Evolutionary conservation across 1,140 invertebrate species (phyloP).

Genomic region (Dinothrombium tinctorium): DNA sequence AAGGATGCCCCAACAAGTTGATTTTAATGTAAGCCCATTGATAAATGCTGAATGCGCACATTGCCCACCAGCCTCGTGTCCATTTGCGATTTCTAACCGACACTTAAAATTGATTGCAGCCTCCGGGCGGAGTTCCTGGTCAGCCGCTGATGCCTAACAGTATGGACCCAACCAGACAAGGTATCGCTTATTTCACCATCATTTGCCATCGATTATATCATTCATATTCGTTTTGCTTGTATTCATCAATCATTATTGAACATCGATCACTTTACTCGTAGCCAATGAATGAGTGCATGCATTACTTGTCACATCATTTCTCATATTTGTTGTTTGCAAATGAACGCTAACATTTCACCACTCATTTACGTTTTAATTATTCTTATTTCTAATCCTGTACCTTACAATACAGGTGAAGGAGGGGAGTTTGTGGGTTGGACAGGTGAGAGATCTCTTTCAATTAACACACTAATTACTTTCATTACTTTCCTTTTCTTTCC

Average conservation of each 20-base stretch:
- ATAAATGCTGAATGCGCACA: background rate
- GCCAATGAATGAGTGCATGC: no score
- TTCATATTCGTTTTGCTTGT: no score
- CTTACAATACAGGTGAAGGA: constrained; percentile 55
- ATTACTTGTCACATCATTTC: no score
- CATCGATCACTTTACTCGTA: no score
- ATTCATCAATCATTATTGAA: no score
- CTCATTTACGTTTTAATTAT: no score
- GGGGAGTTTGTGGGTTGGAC: constrained; percentile 60
- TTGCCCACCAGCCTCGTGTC: constrained; percentile 8
- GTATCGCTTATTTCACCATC: constrained; percentile 25
- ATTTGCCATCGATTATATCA: no score
- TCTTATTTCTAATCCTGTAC: no score
- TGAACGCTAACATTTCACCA: no score
- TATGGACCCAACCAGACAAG: constrained; percentile 72
- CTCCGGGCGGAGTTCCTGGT: constrained; percentile 35
- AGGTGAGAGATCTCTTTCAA: constrained; percentile 30
- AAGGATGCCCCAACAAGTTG: constrained; percentile 66
- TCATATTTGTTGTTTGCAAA: no score
- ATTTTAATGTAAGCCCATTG: constrained; percentile 55
- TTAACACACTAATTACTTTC: background rate
- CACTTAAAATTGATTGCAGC: no score
- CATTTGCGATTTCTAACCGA: no score
- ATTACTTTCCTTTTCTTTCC: background rate
- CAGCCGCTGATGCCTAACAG: constrained; percentile 88